Base-by-base conservation (phyloP, 2,113 vertebrate species). In the Kryptolebias marmoratus region DNA sequence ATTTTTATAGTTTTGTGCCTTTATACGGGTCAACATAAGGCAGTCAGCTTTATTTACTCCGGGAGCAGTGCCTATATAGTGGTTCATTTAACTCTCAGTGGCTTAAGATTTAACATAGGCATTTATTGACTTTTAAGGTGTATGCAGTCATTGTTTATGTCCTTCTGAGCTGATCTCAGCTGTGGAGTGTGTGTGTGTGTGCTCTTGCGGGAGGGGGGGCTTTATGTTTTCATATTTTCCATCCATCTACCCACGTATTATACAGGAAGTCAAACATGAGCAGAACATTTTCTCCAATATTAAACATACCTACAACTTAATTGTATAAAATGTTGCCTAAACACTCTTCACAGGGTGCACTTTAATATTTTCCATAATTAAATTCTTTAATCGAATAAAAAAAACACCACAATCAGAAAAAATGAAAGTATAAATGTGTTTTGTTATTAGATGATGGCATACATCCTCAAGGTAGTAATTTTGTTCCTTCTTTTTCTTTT, bases 1-100 rank as follows among this genome's bases (percentile, higher is more conserved):
- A 85, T 73, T 76, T 82, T 81, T 85, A 75, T 67, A 73, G 63
- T 64, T 47, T 75, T 79, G 56, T 65, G 42, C 49, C 53, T 76
- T 60, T 49, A 65, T 32, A 73, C 64, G 66, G 58, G 82, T 81
- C 73, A 80, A 75, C 18, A 53, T 39, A 62, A 71, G 63, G 54
- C 44, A 61, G 68, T 27, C 53, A 2, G 57, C 32, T 11, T 49
- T 59, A 61, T 79, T 67, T 74, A 82, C 81, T 80, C 58, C n/a
- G 4, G 53, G 57, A 54, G 32, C 55, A 13, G 14, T 53, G 59
- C 47, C 56, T 72, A 76, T 75, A 72, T 14, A 68, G 67, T 28
- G 69, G 53, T 31, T 67, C 58, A 28, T 58, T 28, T 64, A 75
- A 50, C 45, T 56, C 32, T 56, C 49, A 28, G 0, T 75, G 67